Percentiles rank a stretch among this genome's conserved stretches.
Conservation (phyloP, 2,888 invertebrate species). For the Invenusta paracnida region DNA sequence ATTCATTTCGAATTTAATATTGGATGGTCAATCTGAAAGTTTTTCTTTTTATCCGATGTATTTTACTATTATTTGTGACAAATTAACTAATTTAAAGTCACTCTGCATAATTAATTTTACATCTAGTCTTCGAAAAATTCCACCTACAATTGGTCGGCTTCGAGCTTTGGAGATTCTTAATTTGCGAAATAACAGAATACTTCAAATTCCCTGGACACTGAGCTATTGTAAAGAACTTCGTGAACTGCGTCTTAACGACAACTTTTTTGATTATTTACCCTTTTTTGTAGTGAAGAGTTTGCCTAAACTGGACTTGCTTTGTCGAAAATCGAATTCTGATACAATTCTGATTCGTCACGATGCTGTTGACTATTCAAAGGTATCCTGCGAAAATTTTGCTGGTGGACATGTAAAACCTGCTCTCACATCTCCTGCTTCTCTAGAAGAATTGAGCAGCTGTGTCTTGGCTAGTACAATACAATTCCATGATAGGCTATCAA, state of each 20-base stretch:
- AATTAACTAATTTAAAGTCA: neutral
- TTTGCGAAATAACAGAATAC: neutral
- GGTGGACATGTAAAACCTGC: neutral
- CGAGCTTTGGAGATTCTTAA: neutral
- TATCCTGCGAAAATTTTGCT: neutral
- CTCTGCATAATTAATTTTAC: neutral
- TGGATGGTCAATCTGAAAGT: neutral
- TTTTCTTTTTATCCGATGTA: neutral
- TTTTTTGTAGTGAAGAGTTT: slow-evolving; percentile 4
- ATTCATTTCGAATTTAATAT: neutral
- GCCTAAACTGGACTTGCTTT: neutral
- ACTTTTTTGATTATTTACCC: neutral
- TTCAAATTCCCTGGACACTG: neutral
- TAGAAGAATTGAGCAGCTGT: neutral
- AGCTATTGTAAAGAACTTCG: neutral
- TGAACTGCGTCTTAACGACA: neutral
- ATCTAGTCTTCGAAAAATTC: neutral
- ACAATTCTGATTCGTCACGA: neutral
- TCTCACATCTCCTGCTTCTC: neutral
- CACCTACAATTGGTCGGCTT: neutral
- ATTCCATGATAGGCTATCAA: neutral
- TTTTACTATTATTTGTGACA: neutral
- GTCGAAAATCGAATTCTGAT: neutral
- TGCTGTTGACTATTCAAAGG: neutral
- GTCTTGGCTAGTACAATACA: neutral